Conservation (phyloP, 2,888 invertebrate genomes). For the Hypselothyrea guttata region DNA sequence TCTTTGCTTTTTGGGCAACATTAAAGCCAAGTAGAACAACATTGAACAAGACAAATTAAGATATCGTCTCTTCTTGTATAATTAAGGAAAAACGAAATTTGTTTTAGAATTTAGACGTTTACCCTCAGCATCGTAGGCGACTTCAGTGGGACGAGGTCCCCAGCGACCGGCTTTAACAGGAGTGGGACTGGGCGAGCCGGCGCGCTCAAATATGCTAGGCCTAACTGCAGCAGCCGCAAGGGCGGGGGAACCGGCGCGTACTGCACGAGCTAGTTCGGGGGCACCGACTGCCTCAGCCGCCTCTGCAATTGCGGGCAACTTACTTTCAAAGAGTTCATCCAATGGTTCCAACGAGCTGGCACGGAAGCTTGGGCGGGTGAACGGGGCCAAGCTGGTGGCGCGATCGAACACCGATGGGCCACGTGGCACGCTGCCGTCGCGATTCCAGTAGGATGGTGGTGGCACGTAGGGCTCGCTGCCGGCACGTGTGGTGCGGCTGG, state of each 20-base stretch:
- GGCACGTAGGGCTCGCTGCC: slow-evolving; percentile 81
- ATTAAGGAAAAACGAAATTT: slow-evolving; percentile 39
- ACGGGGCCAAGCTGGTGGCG: slow-evolving; percentile 79
- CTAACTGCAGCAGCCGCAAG: slow-evolving; percentile 44
- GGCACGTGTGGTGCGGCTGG: slow-evolving; percentile 74
- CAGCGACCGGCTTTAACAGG: slow-evolving; percentile 88
- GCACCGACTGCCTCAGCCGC: slow-evolving; percentile 53
- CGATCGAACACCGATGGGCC: slow-evolving; percentile 78
- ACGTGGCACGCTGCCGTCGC: slow-evolving; percentile 68
- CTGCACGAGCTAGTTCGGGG: slow-evolving; percentile 37
- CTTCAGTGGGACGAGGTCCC: slow-evolving; percentile 87
- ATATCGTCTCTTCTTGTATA: slow-evolving; percentile 62
- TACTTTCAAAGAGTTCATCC: slow-evolving; percentile 81
- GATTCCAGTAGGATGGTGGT: slow-evolving; percentile 74
- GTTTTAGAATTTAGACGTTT: slow-evolving; percentile 82
- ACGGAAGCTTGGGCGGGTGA: slow-evolving; percentile 76
- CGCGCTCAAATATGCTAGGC: slow-evolving; percentile 81
- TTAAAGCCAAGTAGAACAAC: slow-evolving; percentile 39
- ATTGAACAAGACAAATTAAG: slow-evolving; percentile 56
- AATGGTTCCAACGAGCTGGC: slow-evolving; percentile 81
- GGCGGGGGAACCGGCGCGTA: slow-evolving; percentile 4
- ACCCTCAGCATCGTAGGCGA: slow-evolving; percentile 90
- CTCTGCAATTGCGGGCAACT: slow-evolving; percentile 69
- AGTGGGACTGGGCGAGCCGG: slow-evolving; percentile 86
- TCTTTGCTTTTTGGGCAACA: slow-evolving; percentile 32